Evolutionary conservation across 2,797 vertebrate species (phyloP).

Genomic region (Rousettus madagascariensis): DNA sequence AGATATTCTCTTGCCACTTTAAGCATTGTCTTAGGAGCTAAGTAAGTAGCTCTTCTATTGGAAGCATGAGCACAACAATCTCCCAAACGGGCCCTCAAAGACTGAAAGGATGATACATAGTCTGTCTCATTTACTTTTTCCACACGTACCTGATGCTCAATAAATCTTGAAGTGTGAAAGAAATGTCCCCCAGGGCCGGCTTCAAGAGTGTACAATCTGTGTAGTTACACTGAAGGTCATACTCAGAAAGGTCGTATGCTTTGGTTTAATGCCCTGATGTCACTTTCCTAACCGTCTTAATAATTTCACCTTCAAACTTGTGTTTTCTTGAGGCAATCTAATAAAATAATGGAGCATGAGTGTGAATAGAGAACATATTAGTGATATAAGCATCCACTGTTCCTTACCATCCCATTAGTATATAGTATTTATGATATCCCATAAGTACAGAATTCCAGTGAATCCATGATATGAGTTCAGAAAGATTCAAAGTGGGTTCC

Average conservation of each 20-base stretch:
- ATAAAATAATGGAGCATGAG: background rate
- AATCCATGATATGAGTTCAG: background rate
- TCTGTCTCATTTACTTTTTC: background rate
- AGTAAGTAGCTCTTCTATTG: background rate
- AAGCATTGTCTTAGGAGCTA: constrained; percentile 27
- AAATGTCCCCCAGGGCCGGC: background rate
- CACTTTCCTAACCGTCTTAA: constrained; percentile 14
- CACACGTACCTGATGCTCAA: background rate
- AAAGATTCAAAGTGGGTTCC: background rate
- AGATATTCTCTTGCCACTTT: background rate
- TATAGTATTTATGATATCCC: background rate
- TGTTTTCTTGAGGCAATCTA: background rate
- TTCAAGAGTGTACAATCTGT: background rate
- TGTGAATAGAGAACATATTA: background rate
- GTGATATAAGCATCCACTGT: background rate
- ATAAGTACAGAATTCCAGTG: background rate
- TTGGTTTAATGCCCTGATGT: background rate
- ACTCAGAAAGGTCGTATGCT: background rate
- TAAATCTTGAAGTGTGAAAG: background rate
- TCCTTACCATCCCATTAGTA: background rate
- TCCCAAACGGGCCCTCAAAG: background rate
- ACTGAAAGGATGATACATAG: background rate
- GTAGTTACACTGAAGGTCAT: background rate
- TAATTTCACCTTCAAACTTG: constrained; percentile 13
- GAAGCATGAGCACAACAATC: background rate